phyloP scores from a whole-genome alignment of 2,113 vertebrate species.

The Chloebia gouldiae region DNA sequence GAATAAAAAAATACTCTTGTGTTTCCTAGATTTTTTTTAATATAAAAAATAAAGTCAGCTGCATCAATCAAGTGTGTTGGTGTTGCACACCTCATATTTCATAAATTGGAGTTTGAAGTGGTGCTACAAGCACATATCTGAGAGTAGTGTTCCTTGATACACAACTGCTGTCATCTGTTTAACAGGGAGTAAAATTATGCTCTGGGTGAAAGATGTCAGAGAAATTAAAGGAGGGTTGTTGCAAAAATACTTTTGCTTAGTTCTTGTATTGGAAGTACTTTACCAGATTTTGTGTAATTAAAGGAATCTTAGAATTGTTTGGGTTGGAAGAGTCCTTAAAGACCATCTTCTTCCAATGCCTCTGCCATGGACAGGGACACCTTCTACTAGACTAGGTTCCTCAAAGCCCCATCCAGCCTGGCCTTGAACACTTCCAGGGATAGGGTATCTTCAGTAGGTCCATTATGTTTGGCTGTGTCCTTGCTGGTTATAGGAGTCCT shows the following conservation, averaged over 20 bases:
- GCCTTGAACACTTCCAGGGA: neutral
- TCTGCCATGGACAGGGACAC: neutral
- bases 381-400: neutral
- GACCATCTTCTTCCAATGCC: neutral
- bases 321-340: neutral
- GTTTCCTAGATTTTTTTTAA: neutral
- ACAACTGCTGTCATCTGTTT: neutral
- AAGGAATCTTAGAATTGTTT: neutral
- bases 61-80: neutral
- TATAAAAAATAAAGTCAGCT: neutral
- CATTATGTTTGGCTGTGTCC: neutral
- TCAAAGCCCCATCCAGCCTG: neutral
- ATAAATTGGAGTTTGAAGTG: neutral
- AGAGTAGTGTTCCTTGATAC: neutral
- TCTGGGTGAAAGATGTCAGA: neutral
- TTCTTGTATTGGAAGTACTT: neutral
- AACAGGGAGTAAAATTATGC: neutral
- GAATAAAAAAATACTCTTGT: neutral
- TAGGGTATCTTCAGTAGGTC: neutral
- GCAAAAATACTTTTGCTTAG: neutral
- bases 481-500: neutral
- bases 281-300: neutral
- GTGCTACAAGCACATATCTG: neutral
- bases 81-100: neutral
- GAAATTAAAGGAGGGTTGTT: neutral